Evolutionary conservation across 2,797 vertebrate genomes (phyloP).

Genomic region (Chloroceryle amazona): DNA sequence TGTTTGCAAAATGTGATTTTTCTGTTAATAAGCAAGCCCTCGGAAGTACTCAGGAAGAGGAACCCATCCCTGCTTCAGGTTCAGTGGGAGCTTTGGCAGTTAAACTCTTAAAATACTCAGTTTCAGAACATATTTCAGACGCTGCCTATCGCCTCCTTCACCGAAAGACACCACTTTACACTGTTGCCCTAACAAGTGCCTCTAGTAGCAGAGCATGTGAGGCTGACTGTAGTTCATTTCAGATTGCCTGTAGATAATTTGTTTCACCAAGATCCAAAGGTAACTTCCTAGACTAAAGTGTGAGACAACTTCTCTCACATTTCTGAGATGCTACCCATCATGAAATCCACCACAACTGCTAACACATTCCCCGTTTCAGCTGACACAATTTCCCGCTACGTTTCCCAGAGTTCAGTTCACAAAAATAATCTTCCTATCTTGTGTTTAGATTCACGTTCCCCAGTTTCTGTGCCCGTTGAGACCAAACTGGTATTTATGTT

Average conservation of each 20-base stretch:
- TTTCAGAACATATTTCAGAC: not conserved
- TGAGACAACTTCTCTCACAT: conserved; percentile 34
- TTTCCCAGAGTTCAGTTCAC: not conserved
- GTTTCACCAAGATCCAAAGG: not conserved
- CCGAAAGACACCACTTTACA: not conserved
- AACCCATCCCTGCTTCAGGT: not conserved
- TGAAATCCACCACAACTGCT: not conserved
- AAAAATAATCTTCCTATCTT: not conserved
- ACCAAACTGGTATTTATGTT: not conserved
- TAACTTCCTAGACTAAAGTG: not conserved
- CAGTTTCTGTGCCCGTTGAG: not conserved
- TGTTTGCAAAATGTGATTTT: not conserved
- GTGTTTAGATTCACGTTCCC: not conserved
- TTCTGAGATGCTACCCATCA: not conserved
- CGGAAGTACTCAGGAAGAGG: not conserved
- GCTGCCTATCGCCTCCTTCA: not conserved
- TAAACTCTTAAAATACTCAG: not conserved
- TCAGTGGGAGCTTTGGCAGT: not conserved
- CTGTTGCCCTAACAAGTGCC: not conserved
- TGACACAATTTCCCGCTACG: conserved; percentile 16
- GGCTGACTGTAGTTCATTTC: not conserved
- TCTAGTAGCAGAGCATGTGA: not conserved
- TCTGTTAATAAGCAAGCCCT: not conserved
- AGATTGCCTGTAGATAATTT: not conserved
- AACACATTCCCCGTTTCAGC: not conserved